Conservation (phyloP, 2,113 vertebrate genomes). For the mouse (Mus musculus) region GRCm39 chr16:21619001-21619500, state of each 20-base stretch:
- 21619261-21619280: slow-evolving; percentile 18
- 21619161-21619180: slow-evolving; percentile 22
- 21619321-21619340: slow-evolving; percentile 49
- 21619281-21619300: slow-evolving; percentile 33
- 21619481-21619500: neutral
- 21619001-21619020: slow-evolving; percentile 37
- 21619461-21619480: slow-evolving; percentile 16
- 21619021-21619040: neutral
- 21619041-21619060: slow-evolving; percentile 28
- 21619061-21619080: too few relatives aligned
- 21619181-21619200: slow-evolving; percentile 21
- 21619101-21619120: neutral
- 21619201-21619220: neutral
- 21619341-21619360: slow-evolving; percentile 18
- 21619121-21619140: neutral
- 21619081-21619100: neutral
- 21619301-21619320: neutral
- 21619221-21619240: neutral
- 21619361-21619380: slow-evolving; percentile 23
- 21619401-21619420: neutral
- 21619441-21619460: neutral
- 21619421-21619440: neutral
- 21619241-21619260: neutral
- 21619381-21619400: neutral
- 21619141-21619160: neutral